Conservation (phyloP, 2,888 invertebrate genomes). For the Tinea pellionella region DNA sequence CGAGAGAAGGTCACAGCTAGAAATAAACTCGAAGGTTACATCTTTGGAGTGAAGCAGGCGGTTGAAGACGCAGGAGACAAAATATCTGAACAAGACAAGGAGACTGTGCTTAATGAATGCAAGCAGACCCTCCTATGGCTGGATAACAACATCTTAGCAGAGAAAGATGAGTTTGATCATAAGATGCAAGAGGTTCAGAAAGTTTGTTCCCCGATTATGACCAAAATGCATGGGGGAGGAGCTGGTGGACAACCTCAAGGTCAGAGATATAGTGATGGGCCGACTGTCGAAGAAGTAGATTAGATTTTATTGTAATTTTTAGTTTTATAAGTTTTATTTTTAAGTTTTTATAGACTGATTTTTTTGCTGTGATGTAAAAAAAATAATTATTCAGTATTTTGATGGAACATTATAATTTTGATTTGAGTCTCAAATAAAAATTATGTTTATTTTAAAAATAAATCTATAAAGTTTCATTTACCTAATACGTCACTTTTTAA, state of each 20-base stretch:
- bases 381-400: too few relatives aligned
- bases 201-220: slow-evolving; percentile 68
- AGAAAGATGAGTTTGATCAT: slow-evolving; percentile 81
- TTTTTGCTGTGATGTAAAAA: too few relatives aligned
- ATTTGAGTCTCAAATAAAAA: too few relatives aligned
- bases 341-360: not conserved
- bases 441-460: too few relatives aligned
- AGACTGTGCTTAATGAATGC: slow-evolving; percentile 71
- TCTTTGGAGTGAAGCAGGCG: slow-evolving; percentile 45
- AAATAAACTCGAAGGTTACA: slow-evolving; percentile 76
- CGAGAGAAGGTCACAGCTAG: slow-evolving; percentile 72
- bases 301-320: not conserved
- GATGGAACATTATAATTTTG: too few relatives aligned
- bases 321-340: not conserved
- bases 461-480: too few relatives aligned
- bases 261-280: not conserved
- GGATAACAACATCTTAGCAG: slow-evolving; percentile 80
- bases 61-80: slow-evolving; percentile 67
- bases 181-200: slow-evolving; percentile 65
- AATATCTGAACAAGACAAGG: slow-evolving; percentile 74
- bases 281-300: slow-evolving; percentile 14
- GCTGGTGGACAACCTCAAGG: not conserved
- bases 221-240: slow-evolving; percentile 51
- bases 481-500: too few relatives aligned
- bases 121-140: slow-evolving; percentile 76